These are phyloP conservation scores for Charadrius vociferus DNA, from an alignment of 2,113 vertebrate genomes.

Conservation along the genomic window DNA sequence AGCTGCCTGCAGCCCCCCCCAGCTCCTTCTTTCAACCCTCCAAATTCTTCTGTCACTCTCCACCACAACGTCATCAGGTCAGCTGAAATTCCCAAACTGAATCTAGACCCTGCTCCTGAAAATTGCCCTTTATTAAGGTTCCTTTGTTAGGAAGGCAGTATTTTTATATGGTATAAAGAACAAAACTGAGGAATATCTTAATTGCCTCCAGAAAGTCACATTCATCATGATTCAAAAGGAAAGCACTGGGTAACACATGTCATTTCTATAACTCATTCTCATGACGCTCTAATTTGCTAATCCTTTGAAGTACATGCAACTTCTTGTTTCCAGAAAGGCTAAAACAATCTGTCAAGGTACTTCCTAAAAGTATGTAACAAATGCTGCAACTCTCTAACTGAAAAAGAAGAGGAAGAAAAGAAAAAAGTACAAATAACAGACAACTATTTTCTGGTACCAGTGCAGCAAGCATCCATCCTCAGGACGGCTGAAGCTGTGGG, in stretches of 20 bases:
- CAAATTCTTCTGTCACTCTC: background rate
- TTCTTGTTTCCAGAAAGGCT: slow-evolving; percentile 8
- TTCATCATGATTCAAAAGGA: background rate
- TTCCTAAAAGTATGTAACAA: background rate
- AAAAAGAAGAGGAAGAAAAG: background rate
- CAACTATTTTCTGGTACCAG: background rate
- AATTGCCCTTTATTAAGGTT: fast-evolving
- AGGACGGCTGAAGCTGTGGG: background rate
- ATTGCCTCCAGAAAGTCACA: background rate
- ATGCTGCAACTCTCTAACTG: background rate
- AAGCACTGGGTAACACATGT: background rate
- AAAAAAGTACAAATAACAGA: background rate
- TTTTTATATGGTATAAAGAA: background rate
- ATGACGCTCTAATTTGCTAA: background rate
- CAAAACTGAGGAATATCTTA: background rate
- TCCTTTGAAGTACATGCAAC: background rate
- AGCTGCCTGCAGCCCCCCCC: background rate
- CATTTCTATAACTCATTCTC: background rate
- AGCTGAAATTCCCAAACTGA: background rate
- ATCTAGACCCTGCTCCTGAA: background rate
- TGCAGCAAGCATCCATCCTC: background rate
- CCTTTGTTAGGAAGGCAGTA: background rate
- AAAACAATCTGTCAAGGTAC: background rate
- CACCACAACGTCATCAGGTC: background rate
- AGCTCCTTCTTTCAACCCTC: background rate